Evolutionary conservation across 2,113 vertebrate species (phyloP), one percentile per base, ranked within the genome.

Genomic region (Neodontobutis hainanensis): DNA sequence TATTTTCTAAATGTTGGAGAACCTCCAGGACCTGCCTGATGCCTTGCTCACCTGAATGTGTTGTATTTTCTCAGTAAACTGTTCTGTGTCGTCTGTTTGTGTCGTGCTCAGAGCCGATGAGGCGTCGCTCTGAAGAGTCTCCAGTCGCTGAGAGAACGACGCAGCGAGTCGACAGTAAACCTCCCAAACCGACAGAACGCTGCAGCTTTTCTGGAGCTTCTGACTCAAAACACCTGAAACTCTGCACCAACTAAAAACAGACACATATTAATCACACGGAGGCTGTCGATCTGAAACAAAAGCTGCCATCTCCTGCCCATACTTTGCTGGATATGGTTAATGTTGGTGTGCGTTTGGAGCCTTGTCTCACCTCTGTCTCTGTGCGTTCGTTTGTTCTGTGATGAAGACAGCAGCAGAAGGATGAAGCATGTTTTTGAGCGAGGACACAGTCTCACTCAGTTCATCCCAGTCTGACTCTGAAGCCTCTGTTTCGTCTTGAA

Each of bases 161-260:
- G 42, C 1, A 0, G 87, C 87, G 11, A 70, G 58, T 2, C 11
- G 15, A 47, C 61, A 35, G 1, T 88, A 92, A 0, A 62, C 66
- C 61, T 92, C 90, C 96, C 94, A 98, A 1, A 89, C 74, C 56
- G 86, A 87, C 49, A 94, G 83, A 59, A 90, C 47, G 0, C 44
- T 59, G 12, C 75, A 83, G 0, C 88, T 88, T 61, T 78, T 77
- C 60, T 69, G 78, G 10, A 95, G 69, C 45, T 85, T 85, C 43
- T 92, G 89, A 6, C 80, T 35, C 8, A 97, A 44, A 3, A 86
- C 87, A 64, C 80, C 87, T 14, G 83, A 91, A 8, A 90, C 81
- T 5, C 51, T 73, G 3, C 85, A 78, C 97, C 95, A 97, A 60
- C 97, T 99, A 73, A 63, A 64, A 32, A 11, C 6, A 8, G 36